Conservation (phyloP, 1,140 invertebrate genomes). For the Zaprionus lachaisei region DNA sequence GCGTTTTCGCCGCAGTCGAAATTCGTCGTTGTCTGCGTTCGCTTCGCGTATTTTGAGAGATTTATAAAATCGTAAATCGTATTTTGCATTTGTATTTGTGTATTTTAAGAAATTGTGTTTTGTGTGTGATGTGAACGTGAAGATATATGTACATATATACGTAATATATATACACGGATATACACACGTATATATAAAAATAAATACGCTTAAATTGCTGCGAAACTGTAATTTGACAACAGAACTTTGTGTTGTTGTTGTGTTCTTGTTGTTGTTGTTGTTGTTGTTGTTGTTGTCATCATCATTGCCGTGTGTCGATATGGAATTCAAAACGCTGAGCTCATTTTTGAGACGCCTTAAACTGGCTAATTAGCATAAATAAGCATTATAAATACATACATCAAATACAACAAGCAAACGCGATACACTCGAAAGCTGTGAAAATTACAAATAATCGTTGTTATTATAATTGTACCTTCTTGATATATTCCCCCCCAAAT, state of each 20-base stretch:
- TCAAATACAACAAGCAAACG: slow-evolving; percentile 21
- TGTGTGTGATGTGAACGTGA: slow-evolving; percentile 47
- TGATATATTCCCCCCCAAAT: slow-evolving; percentile 1
- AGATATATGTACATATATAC: slow-evolving; percentile 33
- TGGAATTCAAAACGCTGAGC: slow-evolving; percentile 73
- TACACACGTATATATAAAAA: slow-evolving; percentile 32
- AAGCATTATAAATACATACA: slow-evolving; percentile 58
- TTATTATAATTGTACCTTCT: slow-evolving; percentile 19
- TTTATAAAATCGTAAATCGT: slow-evolving; percentile 51
- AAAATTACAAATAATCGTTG: slow-evolving; percentile 48
- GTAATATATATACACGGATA: slow-evolving; percentile 15
- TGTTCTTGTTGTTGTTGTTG: background rate
- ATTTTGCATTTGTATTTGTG: slow-evolving; percentile 58
- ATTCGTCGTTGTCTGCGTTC: slow-evolving; percentile 70
- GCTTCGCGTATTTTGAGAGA: slow-evolving; percentile 36
- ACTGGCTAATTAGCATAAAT: slow-evolving; percentile 74
- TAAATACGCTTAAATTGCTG: slow-evolving; percentile 39
- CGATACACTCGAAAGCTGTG: slow-evolving; percentile 35
- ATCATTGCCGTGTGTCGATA: slow-evolving; percentile 49
- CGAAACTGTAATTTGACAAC: slow-evolving; percentile 51
- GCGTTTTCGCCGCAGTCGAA: slow-evolving; percentile 79
- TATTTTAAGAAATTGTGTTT: slow-evolving; percentile 47
- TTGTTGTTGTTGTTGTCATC: slow-evolving; percentile 27
- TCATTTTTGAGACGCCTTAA: slow-evolving; percentile 69
- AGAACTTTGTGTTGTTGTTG: slow-evolving; percentile 22